Conservation (phyloP, 2,797 vertebrate genomes). For the Gymnoscopelus microlampas region DNA sequence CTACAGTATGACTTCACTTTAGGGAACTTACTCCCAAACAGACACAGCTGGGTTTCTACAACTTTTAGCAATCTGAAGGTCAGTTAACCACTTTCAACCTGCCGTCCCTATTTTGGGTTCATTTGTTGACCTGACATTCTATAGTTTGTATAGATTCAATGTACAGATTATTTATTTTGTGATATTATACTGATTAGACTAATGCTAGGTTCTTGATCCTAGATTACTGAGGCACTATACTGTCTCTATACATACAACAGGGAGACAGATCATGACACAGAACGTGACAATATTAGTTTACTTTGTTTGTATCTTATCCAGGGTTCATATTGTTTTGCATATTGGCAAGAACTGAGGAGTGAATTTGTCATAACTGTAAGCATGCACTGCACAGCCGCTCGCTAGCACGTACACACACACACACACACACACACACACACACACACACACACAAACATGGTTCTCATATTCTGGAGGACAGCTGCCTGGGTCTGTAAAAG, state of each 20-base stretch:
- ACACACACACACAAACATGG: constrained; percentile 52
- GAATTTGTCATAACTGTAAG: constrained; percentile 56
- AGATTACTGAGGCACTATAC: too few relatives aligned
- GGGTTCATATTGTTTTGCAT: constrained; percentile 48
- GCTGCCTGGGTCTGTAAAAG: constrained; percentile 76
- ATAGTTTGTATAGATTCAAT: too few relatives aligned
- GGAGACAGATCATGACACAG: too few relatives aligned
- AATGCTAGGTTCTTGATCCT: too few relatives aligned
- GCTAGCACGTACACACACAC: constrained; percentile 49
- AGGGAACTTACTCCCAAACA: constrained; percentile 61
- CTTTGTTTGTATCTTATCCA: constrained; percentile 27
- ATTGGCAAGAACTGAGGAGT: constrained; percentile 60
- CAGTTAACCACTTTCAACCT: constrained; percentile 5
- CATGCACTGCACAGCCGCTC: constrained; percentile 1
- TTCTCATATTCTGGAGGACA: constrained; percentile 78
- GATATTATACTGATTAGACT: too few relatives aligned
- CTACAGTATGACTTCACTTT: constrained; percentile 71
- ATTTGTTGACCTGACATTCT: neutral
- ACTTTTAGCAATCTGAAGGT: constrained; percentile 36
- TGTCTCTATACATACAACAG: too few relatives aligned
- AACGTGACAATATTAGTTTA: constrained; percentile 9
- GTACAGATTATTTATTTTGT: too few relatives aligned
- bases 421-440: constrained; percentile 25
- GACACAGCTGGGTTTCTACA: constrained; percentile 45
- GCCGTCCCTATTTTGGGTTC: neutral